These are phyloP conservation scores for Phalera bucephala DNA, from an alignment of 2,888 invertebrate genomes.

Conservation along the genomic window DNA sequence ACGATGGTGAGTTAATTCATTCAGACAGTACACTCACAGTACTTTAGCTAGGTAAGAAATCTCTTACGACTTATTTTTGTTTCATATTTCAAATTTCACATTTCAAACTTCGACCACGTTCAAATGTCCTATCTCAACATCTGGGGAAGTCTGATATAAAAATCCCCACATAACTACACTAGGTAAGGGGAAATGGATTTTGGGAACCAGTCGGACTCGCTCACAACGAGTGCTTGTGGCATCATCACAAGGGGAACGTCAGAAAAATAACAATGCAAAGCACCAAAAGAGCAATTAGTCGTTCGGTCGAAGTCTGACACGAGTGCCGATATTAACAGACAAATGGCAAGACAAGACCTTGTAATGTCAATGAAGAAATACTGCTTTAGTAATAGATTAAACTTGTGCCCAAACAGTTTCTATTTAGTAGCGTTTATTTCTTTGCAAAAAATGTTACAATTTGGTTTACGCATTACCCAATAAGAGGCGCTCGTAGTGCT, in stretches of 20 bases:
- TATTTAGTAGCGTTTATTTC: too few relatives aligned
- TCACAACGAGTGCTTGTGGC: conserved; percentile 13
- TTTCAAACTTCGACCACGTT: too few relatives aligned
- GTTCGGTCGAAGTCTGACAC: neutral
- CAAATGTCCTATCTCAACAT: too few relatives aligned
- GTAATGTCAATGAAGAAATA: neutral
- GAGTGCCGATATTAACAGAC: neutral
- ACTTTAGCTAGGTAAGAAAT: too few relatives aligned
- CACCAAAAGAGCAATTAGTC: conserved; percentile 44
- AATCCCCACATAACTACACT: conserved; percentile 31
- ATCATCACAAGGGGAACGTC: conserved; percentile 29
- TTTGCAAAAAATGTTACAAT: too few relatives aligned
- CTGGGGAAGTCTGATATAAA: conserved; percentile 38
- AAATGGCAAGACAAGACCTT: neutral
- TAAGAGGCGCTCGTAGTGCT: too few relatives aligned
- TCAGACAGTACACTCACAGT: too few relatives aligned
- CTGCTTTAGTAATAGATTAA: neutral
- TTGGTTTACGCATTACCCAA: too few relatives aligned
- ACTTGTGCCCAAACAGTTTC: too few relatives aligned
- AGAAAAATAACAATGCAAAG: conserved; percentile 38
- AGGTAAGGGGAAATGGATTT: conserved; percentile 42
- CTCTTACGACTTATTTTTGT: too few relatives aligned
- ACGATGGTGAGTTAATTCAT: too few relatives aligned
- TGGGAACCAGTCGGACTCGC: conserved; percentile 35
- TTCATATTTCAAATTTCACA: too few relatives aligned